Evolutionary conservation across 2,888 invertebrate species (phyloP), one percentile per base, ranked within the genome.

Genomic region (Limnephilus auricula): DNA sequence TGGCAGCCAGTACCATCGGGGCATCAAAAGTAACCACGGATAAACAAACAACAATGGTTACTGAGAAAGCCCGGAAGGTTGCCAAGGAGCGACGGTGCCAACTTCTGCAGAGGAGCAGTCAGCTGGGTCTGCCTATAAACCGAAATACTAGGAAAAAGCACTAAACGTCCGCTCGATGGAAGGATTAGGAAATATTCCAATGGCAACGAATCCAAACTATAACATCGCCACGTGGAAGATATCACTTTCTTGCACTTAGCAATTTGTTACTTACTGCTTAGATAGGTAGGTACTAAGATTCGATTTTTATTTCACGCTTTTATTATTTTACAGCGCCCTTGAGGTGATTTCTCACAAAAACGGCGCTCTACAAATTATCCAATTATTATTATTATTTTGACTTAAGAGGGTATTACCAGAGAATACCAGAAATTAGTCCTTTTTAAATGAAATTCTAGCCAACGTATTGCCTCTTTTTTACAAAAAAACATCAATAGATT

Each of bases 161-260:
- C 50, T 86, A 86, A 86, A 86, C 86, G 86, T 86, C 86, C 31
- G 86, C 32, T 32, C 50, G 31, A 86, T 86, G 34, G 86, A 86
- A 65, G 30, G 6, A 79, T 79, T 79, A 37, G 40, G 79, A 89
- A 89, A 89, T 89, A 79, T 89, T 40, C 79, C 89, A 50, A 89
- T 89, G 89, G 89, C 3, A 40, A 89, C 79, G 89, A 34, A 89
- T n/a, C 40, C 79, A 30, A 86, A 18, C 65, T 65, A 25, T 50
- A 50, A 12, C 65, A 25, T 31, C 65, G 32, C 65, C 12, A 50
- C 86, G 31, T 65, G 50, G 31, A 86, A 85, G n/a, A 85, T 30
- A 65, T n/a, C 25, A n/a, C 65, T 4, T 25, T 65, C 6, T 65
- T 6, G 25, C 25, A 65, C 65, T n/a, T 5, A 5, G 15, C 50